phyloP scores from a whole-genome alignment of 2,888 invertebrate species.

The Germaria angustata region DNA sequence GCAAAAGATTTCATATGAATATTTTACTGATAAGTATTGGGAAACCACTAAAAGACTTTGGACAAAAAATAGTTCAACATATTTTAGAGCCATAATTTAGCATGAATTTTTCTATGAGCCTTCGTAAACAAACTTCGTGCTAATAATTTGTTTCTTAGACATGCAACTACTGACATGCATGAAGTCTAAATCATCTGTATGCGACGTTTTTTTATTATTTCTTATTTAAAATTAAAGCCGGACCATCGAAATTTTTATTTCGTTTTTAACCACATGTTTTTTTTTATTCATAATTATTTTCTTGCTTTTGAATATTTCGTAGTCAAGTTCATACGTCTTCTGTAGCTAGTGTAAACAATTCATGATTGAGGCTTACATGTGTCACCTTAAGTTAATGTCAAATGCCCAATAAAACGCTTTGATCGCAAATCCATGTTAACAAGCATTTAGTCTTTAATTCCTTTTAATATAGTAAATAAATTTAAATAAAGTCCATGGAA shows the following conservation, averaged over 20 bases:
- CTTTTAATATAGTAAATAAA: no score
- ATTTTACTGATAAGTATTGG: conserved; percentile 6
- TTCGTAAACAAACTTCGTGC: conserved; percentile 21
- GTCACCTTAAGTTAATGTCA: no score
- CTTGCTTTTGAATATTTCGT: no score
- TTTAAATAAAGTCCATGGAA: no score
- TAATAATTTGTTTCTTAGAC: conserved; percentile 32
- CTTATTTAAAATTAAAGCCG: no score
- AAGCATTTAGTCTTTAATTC: conserved; percentile 1
- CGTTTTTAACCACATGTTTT: no score
- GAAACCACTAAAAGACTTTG: conserved; percentile 28
- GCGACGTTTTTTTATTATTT: no score
- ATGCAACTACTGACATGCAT: background rate
- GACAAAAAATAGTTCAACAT: conserved; percentile 1
- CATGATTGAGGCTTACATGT: no score
- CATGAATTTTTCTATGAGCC: background rate
- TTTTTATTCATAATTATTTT: no score
- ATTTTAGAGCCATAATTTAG: conserved; percentile 16
- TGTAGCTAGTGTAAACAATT: background rate
- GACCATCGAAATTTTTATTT: no score
- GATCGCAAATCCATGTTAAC: conserved; percentile 7
- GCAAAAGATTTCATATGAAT: background rate
- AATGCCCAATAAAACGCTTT: background rate
- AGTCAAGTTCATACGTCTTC: background rate
- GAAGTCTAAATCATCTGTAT: conserved; percentile 9